Base-by-base conservation (phyloP, 2,113 vertebrate species). In the Ptyas mucosa region DNA sequence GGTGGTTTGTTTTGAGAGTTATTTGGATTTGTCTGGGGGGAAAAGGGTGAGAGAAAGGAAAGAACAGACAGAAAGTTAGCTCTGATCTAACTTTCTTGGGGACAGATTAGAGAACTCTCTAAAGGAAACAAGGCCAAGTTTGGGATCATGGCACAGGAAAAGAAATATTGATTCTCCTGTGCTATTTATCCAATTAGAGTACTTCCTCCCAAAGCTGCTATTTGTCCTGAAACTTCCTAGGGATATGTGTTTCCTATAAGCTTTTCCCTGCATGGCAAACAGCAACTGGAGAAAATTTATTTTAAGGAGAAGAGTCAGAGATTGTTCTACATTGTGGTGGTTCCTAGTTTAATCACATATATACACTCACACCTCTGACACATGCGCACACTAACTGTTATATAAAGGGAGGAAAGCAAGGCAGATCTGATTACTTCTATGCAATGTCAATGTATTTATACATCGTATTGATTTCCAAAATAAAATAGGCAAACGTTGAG, bases 41-140 rank as follows among this genome's bases (percentile, higher is more conserved):
- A 6, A 18, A 53, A 24, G 8, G 4, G 24, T 54, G 49, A 89
- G 3, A 24, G 34, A 0, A 29, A 85, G 51, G 0, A 2, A 55
- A 43, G 43, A 55, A 87, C 29, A 85, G 54, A 61, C 0, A 87
- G 46, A 8, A 26, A 7, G 26, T 89, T 46, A 21, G 43, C 49
- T 88, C 57, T 1, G 18, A 86, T 14, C 18, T 9, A 81, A 15
- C 29, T 81, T 89, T 49, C 24, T 57, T 69, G 46, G 6, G 85
- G 21, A 61, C 43, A 87, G n/a, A 69, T 1, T 52, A 24, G n/a
- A 23, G 12, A 24, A 23, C 39, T 39, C 49, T 51, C 64, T 34
- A 75, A 12, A 34, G 18, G 8, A 54, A 88, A 51, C 4, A 26
- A 55, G 6, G 43, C n/a, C 21, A 21, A 1, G 5, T 29, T 26